phyloP scores from a whole-genome alignment of 2,888 invertebrate species.

The Eupithecia subumbrata region DNA sequence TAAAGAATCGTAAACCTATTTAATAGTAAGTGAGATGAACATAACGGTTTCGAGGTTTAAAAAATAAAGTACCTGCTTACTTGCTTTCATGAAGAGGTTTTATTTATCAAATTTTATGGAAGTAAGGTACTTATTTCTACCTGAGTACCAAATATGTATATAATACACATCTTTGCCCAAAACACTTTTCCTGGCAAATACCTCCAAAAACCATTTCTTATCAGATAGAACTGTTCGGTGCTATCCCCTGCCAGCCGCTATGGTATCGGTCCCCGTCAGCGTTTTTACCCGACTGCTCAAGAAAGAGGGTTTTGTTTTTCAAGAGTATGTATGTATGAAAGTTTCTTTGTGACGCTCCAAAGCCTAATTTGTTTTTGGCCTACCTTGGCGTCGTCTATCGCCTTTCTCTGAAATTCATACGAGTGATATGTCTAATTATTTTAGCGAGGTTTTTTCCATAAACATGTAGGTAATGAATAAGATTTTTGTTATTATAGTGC shows the following conservation, averaged over 20 bases:
- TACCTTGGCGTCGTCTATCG: neutral
- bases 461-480: neutral
- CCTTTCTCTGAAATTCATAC: neutral
- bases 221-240: no score
- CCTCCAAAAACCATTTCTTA: no score
- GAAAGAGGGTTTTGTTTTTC: no score
- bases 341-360: no score
- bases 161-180: neutral
- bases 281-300: no score
- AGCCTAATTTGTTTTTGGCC: neutral
- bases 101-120: neutral
- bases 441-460: neutral
- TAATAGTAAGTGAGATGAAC: neutral
- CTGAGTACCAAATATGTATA: no score
- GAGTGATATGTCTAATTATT: neutral
- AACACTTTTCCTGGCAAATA: neutral
- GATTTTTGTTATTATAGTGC: no score
- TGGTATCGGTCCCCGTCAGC: no score
- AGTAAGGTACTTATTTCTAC: neutral
- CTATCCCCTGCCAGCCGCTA: no score
- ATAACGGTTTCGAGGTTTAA: neutral
- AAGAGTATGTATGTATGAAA: no score
- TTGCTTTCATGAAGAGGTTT: neutral
- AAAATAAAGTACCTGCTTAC: neutral
- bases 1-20: conserved; percentile 6